Evolutionary conservation across 2,888 invertebrate species (phyloP), one percentile per base, ranked within the genome.

Genomic region (Ennomos erosarius): DNA sequence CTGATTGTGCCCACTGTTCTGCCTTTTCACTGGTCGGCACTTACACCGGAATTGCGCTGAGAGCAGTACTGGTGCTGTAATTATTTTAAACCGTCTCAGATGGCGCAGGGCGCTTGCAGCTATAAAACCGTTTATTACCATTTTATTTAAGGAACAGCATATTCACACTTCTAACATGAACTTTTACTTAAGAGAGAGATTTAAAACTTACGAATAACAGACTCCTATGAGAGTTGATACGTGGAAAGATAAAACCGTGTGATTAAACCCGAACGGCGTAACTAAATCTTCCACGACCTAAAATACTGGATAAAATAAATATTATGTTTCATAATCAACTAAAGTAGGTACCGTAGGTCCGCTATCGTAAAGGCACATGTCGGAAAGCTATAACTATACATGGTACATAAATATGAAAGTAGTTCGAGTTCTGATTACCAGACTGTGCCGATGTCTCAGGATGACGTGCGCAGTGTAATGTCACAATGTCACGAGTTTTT

Each of bases 31-130:
- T 59, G 52, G 43, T 52, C 47, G 45, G 33, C 46, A 62, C 63
- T 66, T 63, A 65, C 63, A 63, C 58, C 58, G 62, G 69, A 70
- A 71, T 69, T 64, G 59, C 55, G 64, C 63, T 69, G 66, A 65
- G 67, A 73, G 72, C 64, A 62, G 38, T 38, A 13, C 51, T 58
- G 53, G 12, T 36, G 46, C 48, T 67, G 74, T 75, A 78, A 80
- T 81, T 80, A 81, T 77, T 76, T 76, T 71, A 74, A 76, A 71
- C 69, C 73, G 70, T 70, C 68, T 67, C 69, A 69, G 70, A 65
- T 65, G 68, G 61, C 54, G 50, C 59, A 55, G 53, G 62, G 47
- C 65, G 69, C 65, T 70, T 66, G 42, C 55, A 66, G 65, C 70
- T 59, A 75, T 74, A 73, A 75, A 77, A 67, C 67, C 58, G 64